Evolutionary conservation across 2,113 vertebrate genomes (phyloP).

Genomic region (Gorsachius goisagi): DNA sequence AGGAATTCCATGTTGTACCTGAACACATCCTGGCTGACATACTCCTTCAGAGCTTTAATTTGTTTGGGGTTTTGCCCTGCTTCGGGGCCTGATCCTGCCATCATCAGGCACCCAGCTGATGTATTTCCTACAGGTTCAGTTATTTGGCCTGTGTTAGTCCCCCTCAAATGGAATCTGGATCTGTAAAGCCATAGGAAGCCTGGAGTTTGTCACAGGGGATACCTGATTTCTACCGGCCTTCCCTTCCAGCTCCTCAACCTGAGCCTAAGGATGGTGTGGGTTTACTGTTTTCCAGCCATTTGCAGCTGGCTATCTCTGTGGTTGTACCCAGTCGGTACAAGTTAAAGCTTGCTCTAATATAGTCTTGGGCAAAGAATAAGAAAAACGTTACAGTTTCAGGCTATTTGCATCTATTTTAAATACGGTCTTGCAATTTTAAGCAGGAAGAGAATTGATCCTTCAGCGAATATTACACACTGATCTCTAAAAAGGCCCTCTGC

Average conservation of each 20-base stretch:
- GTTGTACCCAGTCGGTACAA: not conserved
- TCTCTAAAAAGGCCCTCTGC: not conserved
- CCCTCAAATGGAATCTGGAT: not conserved
- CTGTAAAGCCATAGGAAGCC: not conserved
- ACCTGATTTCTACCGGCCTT: not conserved
- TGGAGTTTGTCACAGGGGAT: not conserved
- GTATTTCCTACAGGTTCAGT: not conserved
- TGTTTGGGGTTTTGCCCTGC: not conserved
- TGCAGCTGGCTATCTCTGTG: not conserved
- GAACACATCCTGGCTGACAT: not conserved
- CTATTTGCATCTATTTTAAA: not conserved
- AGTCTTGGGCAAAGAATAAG: not conserved
- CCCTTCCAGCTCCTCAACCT: not conserved
- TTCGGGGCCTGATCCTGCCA: not conserved
- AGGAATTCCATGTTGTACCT: no score
- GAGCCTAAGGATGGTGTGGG: not conserved
- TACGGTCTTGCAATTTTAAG: not conserved
- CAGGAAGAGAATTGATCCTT: not conserved
- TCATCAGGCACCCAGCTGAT: no score
- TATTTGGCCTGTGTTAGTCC: accelerated
- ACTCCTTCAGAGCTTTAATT: not conserved
- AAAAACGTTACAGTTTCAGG: not conserved
- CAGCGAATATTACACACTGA: not conserved
- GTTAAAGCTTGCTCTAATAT: not conserved
- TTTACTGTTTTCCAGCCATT: not conserved